phyloP scores from a whole-genome alignment of 1,140 invertebrate species.

The Cotesia vestalis region DNA sequence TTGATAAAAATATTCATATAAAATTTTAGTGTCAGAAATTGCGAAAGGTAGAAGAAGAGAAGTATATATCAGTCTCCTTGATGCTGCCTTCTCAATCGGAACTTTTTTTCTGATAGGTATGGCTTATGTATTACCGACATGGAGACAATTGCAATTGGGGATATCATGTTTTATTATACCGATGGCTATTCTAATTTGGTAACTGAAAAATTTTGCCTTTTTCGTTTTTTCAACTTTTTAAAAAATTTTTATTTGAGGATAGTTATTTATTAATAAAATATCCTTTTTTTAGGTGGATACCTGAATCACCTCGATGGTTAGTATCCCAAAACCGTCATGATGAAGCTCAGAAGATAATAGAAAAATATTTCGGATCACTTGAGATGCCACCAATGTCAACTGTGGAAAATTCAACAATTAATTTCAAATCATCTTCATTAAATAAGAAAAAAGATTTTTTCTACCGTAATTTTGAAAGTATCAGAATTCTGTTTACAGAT shows the following conservation, averaged over 20 bases:
- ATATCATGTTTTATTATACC: constrained; percentile 67
- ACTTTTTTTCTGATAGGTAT: constrained; percentile 65
- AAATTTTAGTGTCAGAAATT: constrained; percentile 70
- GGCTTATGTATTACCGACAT: constrained; percentile 66
- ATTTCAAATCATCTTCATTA: too few relatives aligned
- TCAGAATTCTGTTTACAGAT: constrained; percentile 45
- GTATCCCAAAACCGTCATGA: constrained; percentile 52
- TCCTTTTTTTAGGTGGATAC: constrained; percentile 54
- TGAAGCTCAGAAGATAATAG: too few relatives aligned
- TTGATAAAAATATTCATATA: not conserved
- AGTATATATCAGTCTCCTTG: constrained; percentile 70
- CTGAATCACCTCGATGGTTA: constrained; percentile 66
- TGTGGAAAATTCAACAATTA: not conserved
- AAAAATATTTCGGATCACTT: constrained; percentile 37
- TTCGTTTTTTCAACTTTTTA: too few relatives aligned
- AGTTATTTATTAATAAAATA: too few relatives aligned
- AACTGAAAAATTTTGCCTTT: not conserved
- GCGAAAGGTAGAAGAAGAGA: constrained; percentile 70
- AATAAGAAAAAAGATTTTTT: constrained; percentile 16
- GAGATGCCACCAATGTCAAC: constrained; percentile 27
- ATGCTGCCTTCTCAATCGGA: constrained; percentile 69
- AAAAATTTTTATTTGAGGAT: too few relatives aligned
- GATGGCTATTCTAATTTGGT: constrained; percentile 67
- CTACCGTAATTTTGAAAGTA: constrained; percentile 32
- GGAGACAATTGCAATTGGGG: constrained; percentile 68